These are phyloP conservation scores for Perodicticus potto DNA, from an alignment of 2,797 vertebrate species.

Conservation along the genomic window DNA sequence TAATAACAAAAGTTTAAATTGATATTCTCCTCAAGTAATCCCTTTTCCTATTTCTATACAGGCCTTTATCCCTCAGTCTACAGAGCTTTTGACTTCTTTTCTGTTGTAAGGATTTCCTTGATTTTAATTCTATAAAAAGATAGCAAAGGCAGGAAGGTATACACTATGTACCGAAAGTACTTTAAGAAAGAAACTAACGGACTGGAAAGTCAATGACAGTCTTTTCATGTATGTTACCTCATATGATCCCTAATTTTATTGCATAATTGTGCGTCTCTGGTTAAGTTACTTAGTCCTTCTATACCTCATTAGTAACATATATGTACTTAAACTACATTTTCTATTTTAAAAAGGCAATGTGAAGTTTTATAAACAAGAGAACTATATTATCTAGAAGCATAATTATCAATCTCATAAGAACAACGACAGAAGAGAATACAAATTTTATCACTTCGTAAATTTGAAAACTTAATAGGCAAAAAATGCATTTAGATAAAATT, in stretches of 20 bases:
- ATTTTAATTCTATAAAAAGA: conserved; percentile 52
- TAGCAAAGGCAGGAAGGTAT: not conserved
- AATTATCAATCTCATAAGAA: conserved; percentile 54
- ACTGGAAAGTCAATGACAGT: not conserved
- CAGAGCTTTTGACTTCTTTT: not conserved
- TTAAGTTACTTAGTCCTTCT: not conserved
- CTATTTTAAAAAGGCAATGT: conserved; percentile 46
- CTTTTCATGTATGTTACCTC: not conserved
- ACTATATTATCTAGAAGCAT: conserved; percentile 30
- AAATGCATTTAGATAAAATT: conserved; percentile 63
- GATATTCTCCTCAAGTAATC: not conserved
- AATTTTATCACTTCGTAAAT: conserved; percentile 42
- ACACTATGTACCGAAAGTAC: not conserved
- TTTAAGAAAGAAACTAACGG: not conserved
- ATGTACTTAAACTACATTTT: not conserved
- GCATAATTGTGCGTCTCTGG: not conserved
- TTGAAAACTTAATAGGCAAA: conserved; percentile 32
- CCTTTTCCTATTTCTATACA: not conserved
- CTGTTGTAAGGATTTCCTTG: not conserved
- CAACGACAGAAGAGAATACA: conserved; percentile 23
- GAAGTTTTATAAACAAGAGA: conserved; percentile 53
- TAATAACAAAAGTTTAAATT: conserved; percentile 17
- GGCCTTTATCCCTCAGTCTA: not conserved
- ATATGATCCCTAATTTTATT: not conserved
- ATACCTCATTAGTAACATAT: not conserved